These are phyloP conservation scores for Chinchilla lanigera DNA, from an alignment of 2,113 vertebrate genomes.

Conservation along the genomic window DNA sequence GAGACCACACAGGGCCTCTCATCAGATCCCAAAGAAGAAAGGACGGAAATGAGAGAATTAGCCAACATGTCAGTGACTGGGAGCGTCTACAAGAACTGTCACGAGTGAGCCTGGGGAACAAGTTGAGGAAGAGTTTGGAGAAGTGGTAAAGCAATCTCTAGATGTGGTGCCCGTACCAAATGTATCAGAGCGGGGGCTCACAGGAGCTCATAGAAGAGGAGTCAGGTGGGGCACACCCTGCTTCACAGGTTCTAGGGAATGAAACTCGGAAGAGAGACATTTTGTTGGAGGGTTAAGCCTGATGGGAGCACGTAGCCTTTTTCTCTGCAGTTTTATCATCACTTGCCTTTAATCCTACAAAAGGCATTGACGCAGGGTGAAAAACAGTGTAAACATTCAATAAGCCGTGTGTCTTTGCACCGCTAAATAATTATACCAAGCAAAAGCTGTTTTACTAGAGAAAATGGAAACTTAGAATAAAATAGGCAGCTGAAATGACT, in stretches of 20 bases:
- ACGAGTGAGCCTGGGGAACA: not conserved
- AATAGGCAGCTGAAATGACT: not conserved
- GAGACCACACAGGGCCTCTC: not conserved
- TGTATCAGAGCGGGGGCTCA: not conserved
- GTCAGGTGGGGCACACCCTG: not conserved
- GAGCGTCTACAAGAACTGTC: not conserved
- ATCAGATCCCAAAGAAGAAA: not conserved
- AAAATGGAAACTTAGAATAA: slow-evolving; percentile 1
- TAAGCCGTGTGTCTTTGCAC: not conserved
- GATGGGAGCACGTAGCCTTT: not conserved
- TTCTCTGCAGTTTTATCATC: not conserved
- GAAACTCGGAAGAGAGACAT: not conserved
- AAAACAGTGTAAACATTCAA: not conserved
- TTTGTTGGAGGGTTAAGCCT: not conserved
- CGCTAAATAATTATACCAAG: slow-evolving; percentile 21
- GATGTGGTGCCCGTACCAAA: not conserved
- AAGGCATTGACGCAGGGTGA: not conserved
- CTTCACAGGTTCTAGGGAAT: not conserved
- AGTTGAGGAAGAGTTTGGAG: not conserved
- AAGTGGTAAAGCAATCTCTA: not conserved
- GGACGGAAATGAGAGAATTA: not conserved
- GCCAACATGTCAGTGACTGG: too few relatives aligned
- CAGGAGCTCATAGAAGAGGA: not conserved
- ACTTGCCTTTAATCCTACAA: slow-evolving; percentile 34
- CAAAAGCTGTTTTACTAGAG: not conserved